Evolutionary conservation across 2,888 invertebrate species (phyloP).

Genomic region (Euphydryas editha): DNA sequence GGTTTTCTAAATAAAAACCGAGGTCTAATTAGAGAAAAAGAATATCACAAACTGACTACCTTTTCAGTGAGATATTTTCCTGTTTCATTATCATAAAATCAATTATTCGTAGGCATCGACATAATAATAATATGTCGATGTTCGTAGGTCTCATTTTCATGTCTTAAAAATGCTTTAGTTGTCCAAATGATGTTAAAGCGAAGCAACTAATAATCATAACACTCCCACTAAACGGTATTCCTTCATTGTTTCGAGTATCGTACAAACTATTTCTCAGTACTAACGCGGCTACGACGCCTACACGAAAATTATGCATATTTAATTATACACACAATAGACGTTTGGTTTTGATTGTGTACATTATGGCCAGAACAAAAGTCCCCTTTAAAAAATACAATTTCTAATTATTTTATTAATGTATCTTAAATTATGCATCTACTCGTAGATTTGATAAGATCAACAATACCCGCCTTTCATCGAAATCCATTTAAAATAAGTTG

Average conservation of each 20-base stretch:
- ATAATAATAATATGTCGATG: neutral
- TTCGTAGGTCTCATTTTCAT: neutral
- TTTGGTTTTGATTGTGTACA: conserved; percentile 34
- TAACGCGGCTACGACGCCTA: conserved; percentile 69
- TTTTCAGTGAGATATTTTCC: no score
- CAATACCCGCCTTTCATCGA: neutral
- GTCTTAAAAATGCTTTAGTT: conserved; percentile 11
- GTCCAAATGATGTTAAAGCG: conserved; percentile 13
- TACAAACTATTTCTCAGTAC: conserved; percentile 68
- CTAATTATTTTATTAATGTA: neutral
- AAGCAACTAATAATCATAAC: conserved; percentile 57
- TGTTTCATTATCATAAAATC: no score
- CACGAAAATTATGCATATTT: conserved; percentile 56
- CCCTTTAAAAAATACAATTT: neutral
- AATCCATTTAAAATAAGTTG: neutral
- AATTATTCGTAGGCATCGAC: neutral
- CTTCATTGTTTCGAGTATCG: conserved; percentile 67
- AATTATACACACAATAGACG: conserved; percentile 39
- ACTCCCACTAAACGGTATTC: conserved; percentile 69
- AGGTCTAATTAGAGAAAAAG: no score
- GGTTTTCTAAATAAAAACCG: no score
- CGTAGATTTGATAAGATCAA: neutral
- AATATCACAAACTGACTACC: no score
- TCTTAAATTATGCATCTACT: neutral
- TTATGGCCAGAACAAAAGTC: conserved; percentile 15